These are phyloP conservation scores for Cheumatopsyche charites DNA, from an alignment of 1,140 invertebrate genomes.

Conservation along the genomic window DNA sequence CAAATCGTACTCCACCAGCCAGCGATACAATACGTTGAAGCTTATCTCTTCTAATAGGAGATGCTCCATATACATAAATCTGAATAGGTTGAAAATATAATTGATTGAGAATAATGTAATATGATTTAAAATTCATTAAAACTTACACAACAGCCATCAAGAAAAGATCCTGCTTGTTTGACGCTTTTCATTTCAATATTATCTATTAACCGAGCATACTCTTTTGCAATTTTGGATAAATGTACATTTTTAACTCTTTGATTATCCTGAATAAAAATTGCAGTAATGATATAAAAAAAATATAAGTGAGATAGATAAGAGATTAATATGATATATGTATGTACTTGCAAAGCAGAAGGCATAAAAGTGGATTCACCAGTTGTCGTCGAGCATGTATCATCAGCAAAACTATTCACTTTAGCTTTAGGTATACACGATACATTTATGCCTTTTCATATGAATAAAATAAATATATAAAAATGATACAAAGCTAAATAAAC, in stretches of 20 bases:
- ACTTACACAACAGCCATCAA: slow-evolving; percentile 84
- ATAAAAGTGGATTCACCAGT: slow-evolving; percentile 23
- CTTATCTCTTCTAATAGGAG: slow-evolving; percentile 70
- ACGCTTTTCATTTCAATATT: slow-evolving; percentile 68
- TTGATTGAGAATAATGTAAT: background rate
- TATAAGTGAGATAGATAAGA: background rate
- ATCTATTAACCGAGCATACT: slow-evolving; percentile 54
- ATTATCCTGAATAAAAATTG: slow-evolving; percentile 42
- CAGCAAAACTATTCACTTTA: slow-evolving; percentile 23
- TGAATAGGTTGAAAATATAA: slow-evolving; percentile 49
- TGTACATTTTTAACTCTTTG: slow-evolving; percentile 43
- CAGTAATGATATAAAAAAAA: background rate
- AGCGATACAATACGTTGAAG: slow-evolving; percentile 77
- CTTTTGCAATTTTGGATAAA: slow-evolving; percentile 31
- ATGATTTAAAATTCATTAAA: slow-evolving; percentile 29
- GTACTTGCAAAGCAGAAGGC: background rate
- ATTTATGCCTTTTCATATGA: slow-evolving; percentile 40
- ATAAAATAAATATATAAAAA: background rate
- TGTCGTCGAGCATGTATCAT: slow-evolving; percentile 36
- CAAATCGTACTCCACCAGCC: slow-evolving; percentile 80
- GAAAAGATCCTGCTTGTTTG: slow-evolving; percentile 75
- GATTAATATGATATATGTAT: background rate
- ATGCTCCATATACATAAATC: slow-evolving; percentile 73
- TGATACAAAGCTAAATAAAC: slow-evolving; percentile 52
- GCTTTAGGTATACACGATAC: slow-evolving; percentile 37